Percentiles rank a stretch among this genome's conserved stretches.
Conservation (phyloP, 2,113 vertebrate species). For the Patagioenas fasciata region DNA sequence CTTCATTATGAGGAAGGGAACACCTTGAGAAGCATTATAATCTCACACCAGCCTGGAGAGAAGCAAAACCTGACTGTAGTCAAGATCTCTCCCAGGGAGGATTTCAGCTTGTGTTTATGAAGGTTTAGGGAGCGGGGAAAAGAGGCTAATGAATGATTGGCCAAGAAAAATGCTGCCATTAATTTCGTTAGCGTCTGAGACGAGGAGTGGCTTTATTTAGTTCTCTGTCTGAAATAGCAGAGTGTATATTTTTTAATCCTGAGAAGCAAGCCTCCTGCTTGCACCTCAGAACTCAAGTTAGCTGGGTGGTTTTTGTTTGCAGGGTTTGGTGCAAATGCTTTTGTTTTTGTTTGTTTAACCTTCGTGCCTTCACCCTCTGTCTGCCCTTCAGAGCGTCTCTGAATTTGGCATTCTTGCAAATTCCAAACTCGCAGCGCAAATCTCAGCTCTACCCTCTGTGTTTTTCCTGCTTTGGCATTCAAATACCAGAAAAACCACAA, state of each 20-base stretch:
- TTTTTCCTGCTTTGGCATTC: not conserved
- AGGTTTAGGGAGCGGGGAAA: constrained; percentile 37
- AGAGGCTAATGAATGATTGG: constrained; percentile 17
- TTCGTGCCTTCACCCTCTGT: not conserved
- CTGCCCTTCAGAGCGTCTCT: not conserved
- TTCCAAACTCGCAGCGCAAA: not conserved
- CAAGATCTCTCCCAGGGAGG: constrained; percentile 6
- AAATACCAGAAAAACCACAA: not conserved
- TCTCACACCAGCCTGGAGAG: constrained; percentile 51
- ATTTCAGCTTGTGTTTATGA: not conserved
- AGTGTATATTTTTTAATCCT: not conserved
- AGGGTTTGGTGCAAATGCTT: not conserved
- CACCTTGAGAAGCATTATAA: constrained; percentile 68
- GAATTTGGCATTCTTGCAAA: constrained; percentile 7
- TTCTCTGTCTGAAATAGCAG: constrained; percentile 22
- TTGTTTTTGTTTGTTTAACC: constrained; percentile 26
- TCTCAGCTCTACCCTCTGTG: not conserved
- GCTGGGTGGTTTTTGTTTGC: not conserved
- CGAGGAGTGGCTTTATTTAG: constrained; percentile 23
- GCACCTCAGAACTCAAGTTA: not conserved
- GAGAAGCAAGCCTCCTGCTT: not conserved
- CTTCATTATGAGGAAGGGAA: constrained; percentile 67
- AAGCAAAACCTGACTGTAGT: constrained; percentile 60
- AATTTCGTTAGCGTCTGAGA: constrained; percentile 20
- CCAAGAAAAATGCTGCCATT: not conserved